phyloP scores from a whole-genome alignment of 2,797 vertebrate species.

The Dendrocincla fuliginosa region DNA sequence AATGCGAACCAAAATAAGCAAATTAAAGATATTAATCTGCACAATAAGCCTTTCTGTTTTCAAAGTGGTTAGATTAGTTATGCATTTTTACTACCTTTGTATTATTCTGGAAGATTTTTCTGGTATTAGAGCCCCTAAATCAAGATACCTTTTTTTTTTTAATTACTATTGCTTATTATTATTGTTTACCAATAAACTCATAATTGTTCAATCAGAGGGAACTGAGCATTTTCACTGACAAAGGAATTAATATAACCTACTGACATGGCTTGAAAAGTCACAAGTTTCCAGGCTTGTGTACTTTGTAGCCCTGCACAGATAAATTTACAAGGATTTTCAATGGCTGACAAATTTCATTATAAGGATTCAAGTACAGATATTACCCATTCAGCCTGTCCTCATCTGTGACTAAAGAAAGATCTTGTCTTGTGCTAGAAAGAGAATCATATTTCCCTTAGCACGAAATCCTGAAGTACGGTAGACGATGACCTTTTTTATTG shows the following conservation, averaged over 20 bases:
- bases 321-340: not conserved
- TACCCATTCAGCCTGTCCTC: constrained; percentile 23
- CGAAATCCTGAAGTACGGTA: constrained; percentile 64
- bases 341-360: not conserved
- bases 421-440: constrained; percentile 36
- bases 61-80: not conserved
- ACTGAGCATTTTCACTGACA: not conserved
- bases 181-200: not conserved
- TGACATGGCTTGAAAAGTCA: not conserved
- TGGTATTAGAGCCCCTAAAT: not conserved
- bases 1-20: not conserved
- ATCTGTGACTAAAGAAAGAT: constrained; percentile 44
- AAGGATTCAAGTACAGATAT: not conserved
- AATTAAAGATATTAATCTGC: not conserved
- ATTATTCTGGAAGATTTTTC: not conserved
- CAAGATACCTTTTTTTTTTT: not conserved
- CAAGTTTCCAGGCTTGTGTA: not conserved
- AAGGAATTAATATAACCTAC: not conserved
- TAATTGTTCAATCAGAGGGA: not conserved
- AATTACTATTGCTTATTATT: not conserved
- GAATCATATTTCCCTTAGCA: constrained; percentile 64
- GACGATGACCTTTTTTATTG: constrained; percentile 63
- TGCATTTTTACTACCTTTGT: not conserved
- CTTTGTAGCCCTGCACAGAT: not conserved
- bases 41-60: not conserved